phyloP scores from a whole-genome alignment of 2,888 invertebrate genomes.

The Sarcophaga variegata region DNA sequence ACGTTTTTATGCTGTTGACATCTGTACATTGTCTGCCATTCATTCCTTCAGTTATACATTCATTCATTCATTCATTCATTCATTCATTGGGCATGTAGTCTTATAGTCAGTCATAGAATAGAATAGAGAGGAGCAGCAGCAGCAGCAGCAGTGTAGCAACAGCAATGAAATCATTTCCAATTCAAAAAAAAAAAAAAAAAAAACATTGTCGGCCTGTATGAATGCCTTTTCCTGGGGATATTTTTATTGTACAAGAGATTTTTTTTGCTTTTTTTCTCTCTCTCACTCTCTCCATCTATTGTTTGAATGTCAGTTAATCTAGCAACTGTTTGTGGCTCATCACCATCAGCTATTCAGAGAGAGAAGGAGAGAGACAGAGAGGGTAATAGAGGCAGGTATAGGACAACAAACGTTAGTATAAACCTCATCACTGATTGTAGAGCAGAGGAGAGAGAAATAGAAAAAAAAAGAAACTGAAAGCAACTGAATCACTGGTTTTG shows the following conservation, averaged over 20 bases:
- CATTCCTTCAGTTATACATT: slow-evolving; percentile 54
- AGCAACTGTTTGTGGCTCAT: slow-evolving; percentile 68
- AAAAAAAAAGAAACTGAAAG: slow-evolving; percentile 24
- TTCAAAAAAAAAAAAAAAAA: slow-evolving; percentile 20
- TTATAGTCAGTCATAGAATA: neutral
- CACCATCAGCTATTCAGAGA: slow-evolving; percentile 59
- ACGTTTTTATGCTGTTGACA: slow-evolving; percentile 74
- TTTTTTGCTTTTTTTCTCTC: neutral
- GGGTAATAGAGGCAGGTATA: neutral
- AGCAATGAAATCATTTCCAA: slow-evolving; percentile 26
- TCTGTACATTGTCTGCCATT: slow-evolving; percentile 77
- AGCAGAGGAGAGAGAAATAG: slow-evolving; percentile 49
- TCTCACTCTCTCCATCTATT: slow-evolving; percentile 51
- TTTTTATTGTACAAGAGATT: neutral
- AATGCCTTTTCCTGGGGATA: slow-evolving; percentile 36
- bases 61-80: no score
- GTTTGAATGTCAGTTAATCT: slow-evolving; percentile 69
- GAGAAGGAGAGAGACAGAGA: neutral
- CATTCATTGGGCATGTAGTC: slow-evolving; percentile 67
- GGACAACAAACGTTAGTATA: slow-evolving; percentile 42
- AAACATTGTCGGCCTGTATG: slow-evolving; percentile 60
- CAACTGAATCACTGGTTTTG: slow-evolving; percentile 58
- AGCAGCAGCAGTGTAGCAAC: neutral
- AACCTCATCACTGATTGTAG: slow-evolving; percentile 50
- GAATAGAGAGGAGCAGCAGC: slow-evolving; percentile 51